Conservation (phyloP, 2,888 invertebrate species). For the Sturmia bella region DNA sequence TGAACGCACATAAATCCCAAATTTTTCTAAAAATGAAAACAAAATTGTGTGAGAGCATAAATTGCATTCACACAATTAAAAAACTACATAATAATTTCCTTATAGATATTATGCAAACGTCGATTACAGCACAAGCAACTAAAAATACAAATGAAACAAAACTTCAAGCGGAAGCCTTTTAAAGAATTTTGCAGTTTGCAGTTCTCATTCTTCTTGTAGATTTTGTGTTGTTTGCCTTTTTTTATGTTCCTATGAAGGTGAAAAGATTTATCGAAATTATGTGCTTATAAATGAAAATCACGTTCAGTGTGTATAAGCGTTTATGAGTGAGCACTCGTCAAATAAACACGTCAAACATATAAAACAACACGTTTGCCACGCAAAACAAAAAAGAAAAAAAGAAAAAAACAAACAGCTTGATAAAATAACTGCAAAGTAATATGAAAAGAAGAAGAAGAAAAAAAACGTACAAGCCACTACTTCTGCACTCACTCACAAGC, state of each 20-base stretch:
- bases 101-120: background rate
- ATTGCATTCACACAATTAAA: too few relatives aligned
- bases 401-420: conserved; percentile 27
- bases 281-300: conserved; percentile 63
- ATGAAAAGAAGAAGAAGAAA: conserved; percentile 7
- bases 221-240: conserved; percentile 14
- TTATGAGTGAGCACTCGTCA: conserved; percentile 63
- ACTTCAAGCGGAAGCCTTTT: conserved; percentile 53
- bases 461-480: background rate
- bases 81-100: too few relatives aligned
- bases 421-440: conserved; percentile 49
- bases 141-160: conserved; percentile 8
- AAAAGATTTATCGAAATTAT: conserved; percentile 42
- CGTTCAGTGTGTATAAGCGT: conserved; percentile 62
- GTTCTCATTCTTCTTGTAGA: conserved; percentile 11
- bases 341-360: conserved; percentile 64
- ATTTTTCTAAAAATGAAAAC: too few relatives aligned
- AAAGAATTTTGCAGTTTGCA: conserved; percentile 28
- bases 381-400: conserved; percentile 39
- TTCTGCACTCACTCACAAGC: background rate
- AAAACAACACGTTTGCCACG: conserved; percentile 68
- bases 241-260: conserved; percentile 26
- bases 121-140: conserved; percentile 1
- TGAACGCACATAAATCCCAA: too few relatives aligned
- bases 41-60: too few relatives aligned